These are phyloP conservation scores for Drosophila nr. fundita DNA, from an alignment of 2,888 invertebrate genomes.

Conservation along the genomic window DNA sequence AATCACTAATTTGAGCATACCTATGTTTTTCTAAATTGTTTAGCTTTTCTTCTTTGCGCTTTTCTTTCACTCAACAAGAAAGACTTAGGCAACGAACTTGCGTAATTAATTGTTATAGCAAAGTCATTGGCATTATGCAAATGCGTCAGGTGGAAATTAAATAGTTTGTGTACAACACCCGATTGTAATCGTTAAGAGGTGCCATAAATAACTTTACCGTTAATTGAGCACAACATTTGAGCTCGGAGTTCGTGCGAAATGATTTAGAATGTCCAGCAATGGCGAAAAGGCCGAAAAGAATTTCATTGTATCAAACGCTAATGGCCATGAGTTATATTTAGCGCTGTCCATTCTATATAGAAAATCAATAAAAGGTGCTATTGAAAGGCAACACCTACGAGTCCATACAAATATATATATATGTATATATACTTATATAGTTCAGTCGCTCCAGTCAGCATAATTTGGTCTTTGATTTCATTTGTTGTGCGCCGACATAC, in stretches of 20 bases:
- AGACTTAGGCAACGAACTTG: conserved; percentile 69
- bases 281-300: conserved; percentile 41
- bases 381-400: conserved; percentile 62
- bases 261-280: conserved; percentile 31
- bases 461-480: conserved; percentile 53
- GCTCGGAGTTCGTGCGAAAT: conserved; percentile 37
- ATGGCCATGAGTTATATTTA: conserved; percentile 63
- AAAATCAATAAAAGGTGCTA: conserved; percentile 33
- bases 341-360: conserved; percentile 22
- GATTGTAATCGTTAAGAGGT: conserved; percentile 58
- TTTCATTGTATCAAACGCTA: conserved; percentile 46
- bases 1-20: conserved; percentile 33
- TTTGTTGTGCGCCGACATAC: conserved; percentile 57
- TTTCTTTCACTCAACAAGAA: conserved; percentile 38
- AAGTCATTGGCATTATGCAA: conserved; percentile 74
- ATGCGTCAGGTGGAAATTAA: conserved; percentile 64
- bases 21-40: conserved; percentile 29
- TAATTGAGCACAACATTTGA: conserved; percentile 54
- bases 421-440: background rate
- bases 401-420: background rate
- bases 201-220: conserved; percentile 62
- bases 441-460: conserved; percentile 20
- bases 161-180: conserved; percentile 49
- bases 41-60: conserved; percentile 19
- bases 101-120: conserved; percentile 52